Evolutionary conservation across 2,113 vertebrate genomes (phyloP).

Genomic region (Dromiciops gliroides): DNA sequence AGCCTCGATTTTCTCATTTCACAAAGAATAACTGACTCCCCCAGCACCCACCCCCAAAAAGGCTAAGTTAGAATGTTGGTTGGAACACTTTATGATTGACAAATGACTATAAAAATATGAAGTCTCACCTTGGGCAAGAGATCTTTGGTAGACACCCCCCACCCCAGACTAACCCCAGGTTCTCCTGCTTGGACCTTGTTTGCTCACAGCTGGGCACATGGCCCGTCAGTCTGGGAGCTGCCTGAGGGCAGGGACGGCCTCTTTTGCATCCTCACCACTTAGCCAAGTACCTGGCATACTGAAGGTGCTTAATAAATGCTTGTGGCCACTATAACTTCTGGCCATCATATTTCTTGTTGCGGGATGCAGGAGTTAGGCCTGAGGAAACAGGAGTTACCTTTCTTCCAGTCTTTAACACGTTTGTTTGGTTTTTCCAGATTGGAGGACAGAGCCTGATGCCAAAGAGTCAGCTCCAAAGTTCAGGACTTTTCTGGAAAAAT

Average conservation of each 20-base stretch:
- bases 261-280: background rate
- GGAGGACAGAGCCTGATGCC: background rate
- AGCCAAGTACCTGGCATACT: background rate
- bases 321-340: background rate
- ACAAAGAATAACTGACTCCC: too few species aligned
- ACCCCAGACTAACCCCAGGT: too few species aligned
- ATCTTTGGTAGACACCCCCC: background rate
- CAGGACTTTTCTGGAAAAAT: background rate
- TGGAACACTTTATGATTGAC: too few species aligned
- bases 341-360: background rate
- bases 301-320: background rate
- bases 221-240: background rate
- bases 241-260: background rate
- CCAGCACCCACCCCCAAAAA: too few species aligned
- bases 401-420: too few species aligned
- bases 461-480: background rate
- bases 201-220: background rate
- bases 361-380: background rate
- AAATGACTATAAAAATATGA: too few species aligned
- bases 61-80: too few species aligned
- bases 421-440: constrained; percentile 46
- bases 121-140: background rate
- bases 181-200: too few species aligned
- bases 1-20: too few species aligned
- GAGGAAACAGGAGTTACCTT: background rate